Conservation (phyloP, 2,113 vertebrate genomes). For the Vimba vimba region DNA sequence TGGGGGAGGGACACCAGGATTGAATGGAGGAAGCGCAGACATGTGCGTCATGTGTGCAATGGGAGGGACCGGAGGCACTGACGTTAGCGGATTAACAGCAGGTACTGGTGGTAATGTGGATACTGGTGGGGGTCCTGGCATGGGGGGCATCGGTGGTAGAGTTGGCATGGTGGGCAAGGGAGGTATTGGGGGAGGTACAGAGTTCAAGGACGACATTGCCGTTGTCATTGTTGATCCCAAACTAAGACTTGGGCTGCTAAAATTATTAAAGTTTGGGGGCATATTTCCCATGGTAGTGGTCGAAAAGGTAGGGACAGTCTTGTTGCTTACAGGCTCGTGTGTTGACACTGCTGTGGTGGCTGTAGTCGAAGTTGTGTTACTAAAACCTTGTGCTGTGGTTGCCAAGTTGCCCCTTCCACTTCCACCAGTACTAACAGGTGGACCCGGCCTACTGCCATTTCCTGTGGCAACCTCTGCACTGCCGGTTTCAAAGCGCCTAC, state of each 20-base stretch:
- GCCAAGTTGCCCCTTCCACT: conserved; percentile 79
- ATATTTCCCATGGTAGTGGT: conserved; percentile 82
- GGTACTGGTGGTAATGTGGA: conserved; percentile 90
- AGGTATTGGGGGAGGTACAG: conserved; percentile 92
- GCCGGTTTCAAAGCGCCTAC: conserved; percentile 94
- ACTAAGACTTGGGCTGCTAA: conserved; percentile 88
- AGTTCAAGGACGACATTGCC: conserved; percentile 85
- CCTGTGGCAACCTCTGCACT: conserved; percentile 86
- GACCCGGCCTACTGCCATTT: conserved; percentile 84
- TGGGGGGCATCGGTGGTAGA: conserved; percentile 91
- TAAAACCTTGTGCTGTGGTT: conserved; percentile 89
- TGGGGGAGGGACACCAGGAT: conserved; percentile 86
- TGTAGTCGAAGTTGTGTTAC: conserved; percentile 81
- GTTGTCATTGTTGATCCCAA: conserved; percentile 84
- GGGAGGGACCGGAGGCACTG: conserved; percentile 88
- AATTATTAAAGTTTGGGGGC: conserved; percentile 88
- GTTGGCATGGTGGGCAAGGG: conserved; percentile 89
- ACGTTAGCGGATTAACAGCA: conserved; percentile 85
- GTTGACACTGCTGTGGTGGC: conserved; percentile 85
- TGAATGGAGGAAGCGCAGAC: conserved; percentile 90
- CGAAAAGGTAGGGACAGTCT: conserved; percentile 85
- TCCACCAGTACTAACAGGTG: conserved; percentile 82
- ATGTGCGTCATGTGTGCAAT: conserved; percentile 90
- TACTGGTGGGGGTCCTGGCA: conserved; percentile 91
- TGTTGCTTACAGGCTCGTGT: conserved; percentile 85